Conservation (phyloP, 2,113 vertebrate species). For the Alaudala cheleensis region DNA sequence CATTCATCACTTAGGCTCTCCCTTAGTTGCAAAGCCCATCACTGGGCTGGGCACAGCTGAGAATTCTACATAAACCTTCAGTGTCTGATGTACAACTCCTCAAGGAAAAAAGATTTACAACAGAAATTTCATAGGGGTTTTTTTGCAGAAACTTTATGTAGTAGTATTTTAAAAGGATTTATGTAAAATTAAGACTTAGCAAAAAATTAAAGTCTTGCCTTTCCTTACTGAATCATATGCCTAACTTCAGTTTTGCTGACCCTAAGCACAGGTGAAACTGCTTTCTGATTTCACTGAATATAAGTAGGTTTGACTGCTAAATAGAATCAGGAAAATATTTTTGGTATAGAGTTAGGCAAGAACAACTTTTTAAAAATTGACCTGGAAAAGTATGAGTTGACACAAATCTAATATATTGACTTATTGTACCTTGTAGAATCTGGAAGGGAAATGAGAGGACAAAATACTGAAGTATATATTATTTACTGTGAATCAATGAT, state of each 20-base stretch:
- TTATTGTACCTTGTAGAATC: slow-evolving; percentile 33
- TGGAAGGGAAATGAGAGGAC: neutral
- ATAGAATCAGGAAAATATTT: neutral
- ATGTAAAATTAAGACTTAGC: neutral
- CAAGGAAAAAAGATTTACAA: neutral
- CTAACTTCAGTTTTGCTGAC: neutral
- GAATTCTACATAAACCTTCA: neutral
- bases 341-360: neutral
- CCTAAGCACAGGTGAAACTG: neutral
- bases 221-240: neutral
- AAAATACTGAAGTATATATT: slow-evolving; percentile 16
- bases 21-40: neutral
- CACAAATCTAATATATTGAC: slow-evolving; percentile 29
- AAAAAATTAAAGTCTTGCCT: neutral
- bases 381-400: neutral
- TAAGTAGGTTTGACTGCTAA: neutral
- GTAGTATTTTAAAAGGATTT: neutral
- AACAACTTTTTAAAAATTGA: neutral
- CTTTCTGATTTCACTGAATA: neutral
- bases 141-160: neutral
- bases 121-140: neutral
- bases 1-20: neutral
- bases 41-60: neutral
- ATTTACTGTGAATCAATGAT: slow-evolving; percentile 11
- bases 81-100: neutral